Percentiles rank a stretch among this genome's conserved stretches.
These are phyloP conservation scores for Mamestra configurata DNA, from an alignment of 1,140 invertebrate genomes.

Conservation along the genomic window DNA sequence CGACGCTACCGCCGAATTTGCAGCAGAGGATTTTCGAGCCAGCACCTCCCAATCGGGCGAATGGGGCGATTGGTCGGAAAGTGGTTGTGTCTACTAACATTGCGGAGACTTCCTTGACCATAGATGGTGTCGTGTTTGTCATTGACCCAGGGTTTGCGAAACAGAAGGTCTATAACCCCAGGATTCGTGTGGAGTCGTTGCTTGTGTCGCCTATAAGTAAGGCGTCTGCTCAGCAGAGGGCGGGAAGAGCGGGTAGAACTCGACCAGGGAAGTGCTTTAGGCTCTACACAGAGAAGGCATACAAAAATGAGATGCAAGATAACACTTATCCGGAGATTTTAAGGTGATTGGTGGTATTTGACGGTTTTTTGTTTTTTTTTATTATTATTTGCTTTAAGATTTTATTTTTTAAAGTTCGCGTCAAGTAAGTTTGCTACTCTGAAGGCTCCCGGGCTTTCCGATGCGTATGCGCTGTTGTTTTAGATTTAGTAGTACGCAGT, in stretches of 20 bases:
- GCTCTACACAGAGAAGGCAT: conserved; percentile 99
- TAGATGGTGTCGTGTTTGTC: conserved; percentile 99
- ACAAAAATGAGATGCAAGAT: conserved; percentile 99
- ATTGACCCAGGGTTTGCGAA: conserved; percentile 99
- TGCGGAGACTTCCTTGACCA: conserved; percentile 99
- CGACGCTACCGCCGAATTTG: conserved; percentile 98
- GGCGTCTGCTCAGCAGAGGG: conserved; percentile 99
- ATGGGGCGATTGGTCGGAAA: conserved; percentile 98
- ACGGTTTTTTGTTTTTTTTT: conserved; percentile 40
- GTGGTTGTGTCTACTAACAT: conserved; percentile 99
- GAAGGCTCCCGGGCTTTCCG: too few species aligned
- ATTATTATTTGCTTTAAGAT: too few species aligned
- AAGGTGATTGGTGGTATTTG: conserved; percentile 72
- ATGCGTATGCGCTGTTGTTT: too few species aligned
- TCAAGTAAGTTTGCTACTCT: too few species aligned
- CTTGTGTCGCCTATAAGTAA: conserved; percentile 99
- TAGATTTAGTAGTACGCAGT: too few species aligned
- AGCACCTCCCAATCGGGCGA: conserved; percentile 96
- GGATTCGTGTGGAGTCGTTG: conserved; percentile 97
- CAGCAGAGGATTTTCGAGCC: conserved; percentile 99
- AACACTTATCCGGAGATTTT: conserved; percentile 99
- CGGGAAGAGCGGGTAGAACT: conserved; percentile 98
- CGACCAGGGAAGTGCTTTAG: conserved; percentile 99
- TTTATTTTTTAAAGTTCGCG: too few species aligned
- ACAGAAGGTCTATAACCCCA: conserved; percentile 91